Evolutionary conservation across 2,113 vertebrate genomes (phyloP), one percentile per base, ranked within the genome.

Genomic region (Nannobrachium achirus): DNA sequence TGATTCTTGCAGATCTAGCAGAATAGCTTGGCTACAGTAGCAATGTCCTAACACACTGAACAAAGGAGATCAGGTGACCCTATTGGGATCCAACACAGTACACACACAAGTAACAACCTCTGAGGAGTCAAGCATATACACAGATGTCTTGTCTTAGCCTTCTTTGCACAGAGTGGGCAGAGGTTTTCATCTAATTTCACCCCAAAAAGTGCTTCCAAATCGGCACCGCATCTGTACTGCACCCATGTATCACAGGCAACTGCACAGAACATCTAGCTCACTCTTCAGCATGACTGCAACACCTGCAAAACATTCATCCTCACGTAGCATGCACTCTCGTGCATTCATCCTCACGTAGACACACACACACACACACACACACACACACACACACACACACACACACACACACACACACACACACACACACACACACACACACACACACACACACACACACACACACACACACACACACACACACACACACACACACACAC

Each of bases 1-100:
- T n/a, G n/a, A n/a, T n/a, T 41, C 40, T 41, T 71, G 82, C 73
- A 13, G 70, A 84, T 69, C 63, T 78, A 85, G 89, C 87, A 86
- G 75, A 85, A 85, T 10, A 52, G n/a, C 44, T 10, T 14, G 10
- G 7, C 57, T 53, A 63, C 66, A 45, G 41, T 75, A 15, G 50
- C 49, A 11, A 11, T 16, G 61, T 76, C 73, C 66, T 71, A 16
- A 45, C 45, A 13, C 45, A 13, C 15, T n/a, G 45, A 79, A 84
- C 69, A 65, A 73, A 75, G 59, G 69, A 46, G 67, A 73, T 62
- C 71, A 64, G 63, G 18, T 77, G 72, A 80, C 69, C 71, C 66
- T 68, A 66, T 73, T 45, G 67, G 64, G 48, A 79, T 58, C 56
- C 62, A 69, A 71, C 57, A 76, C 10, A 67, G 19, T 25, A 6